Evolutionary conservation across 1,140 invertebrate genomes (phyloP).

Genomic region (Bathynomus jamesi): DNA sequence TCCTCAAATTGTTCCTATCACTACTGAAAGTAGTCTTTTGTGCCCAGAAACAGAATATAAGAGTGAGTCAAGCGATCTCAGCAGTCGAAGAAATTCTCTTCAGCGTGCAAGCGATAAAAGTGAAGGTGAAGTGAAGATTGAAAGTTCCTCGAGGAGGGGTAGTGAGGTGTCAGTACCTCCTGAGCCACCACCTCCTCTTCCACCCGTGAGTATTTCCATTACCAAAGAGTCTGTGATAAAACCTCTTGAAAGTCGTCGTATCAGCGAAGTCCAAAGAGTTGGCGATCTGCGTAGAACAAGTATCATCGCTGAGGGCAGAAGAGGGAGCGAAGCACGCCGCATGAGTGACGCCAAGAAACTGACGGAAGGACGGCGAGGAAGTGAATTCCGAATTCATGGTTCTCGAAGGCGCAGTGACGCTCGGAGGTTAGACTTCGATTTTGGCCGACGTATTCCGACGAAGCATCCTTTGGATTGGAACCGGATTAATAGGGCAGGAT

Average conservation of each 20-base stretch:
- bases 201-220: neutral
- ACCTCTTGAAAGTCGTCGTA: neutral
- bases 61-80: conserved; percentile 34
- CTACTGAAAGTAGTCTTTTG: conserved; percentile 8
- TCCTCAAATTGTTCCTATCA: neutral
- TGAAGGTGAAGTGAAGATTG: conserved; percentile 21
- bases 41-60: conserved; percentile 25
- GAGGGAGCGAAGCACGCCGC: conserved; percentile 7
- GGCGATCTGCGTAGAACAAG: neutral
- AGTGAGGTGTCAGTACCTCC: neutral
- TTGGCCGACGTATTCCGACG: conserved; percentile 19
- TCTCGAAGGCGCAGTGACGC: conserved; percentile 23
- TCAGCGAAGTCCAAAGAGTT: neutral
- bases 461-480: conserved; percentile 36
- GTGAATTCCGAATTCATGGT: conserved; percentile 26
- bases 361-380: conserved; percentile 21
- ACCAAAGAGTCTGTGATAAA: neutral
- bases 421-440: conserved; percentile 23
- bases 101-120: conserved; percentile 32
- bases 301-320: neutral
- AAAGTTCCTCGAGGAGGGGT: neutral
- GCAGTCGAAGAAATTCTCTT: conserved; percentile 31
- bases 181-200: conserved; percentile 9
- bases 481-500: conserved; percentile 29
- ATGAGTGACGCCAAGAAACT: conserved; percentile 9